Percentiles rank a stretch among this genome's conserved stretches.
These are phyloP conservation scores for Drosophila fungiperda DNA, from an alignment of 2,888 invertebrate species.

Conservation along the genomic window DNA sequence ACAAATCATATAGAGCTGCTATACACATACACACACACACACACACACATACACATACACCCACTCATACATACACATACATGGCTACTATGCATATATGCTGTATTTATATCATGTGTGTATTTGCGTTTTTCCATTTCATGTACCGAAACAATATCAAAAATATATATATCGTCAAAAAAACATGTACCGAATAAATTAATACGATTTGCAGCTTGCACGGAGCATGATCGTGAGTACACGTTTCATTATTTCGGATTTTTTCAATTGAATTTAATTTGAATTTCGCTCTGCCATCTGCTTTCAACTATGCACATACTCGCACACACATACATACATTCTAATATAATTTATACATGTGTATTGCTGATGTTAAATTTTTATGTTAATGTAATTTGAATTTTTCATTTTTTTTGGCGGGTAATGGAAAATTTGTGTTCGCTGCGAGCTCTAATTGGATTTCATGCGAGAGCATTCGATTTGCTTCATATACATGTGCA, in stretches of 20 bases:
- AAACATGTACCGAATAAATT: constrained; percentile 57
- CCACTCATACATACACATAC: constrained; percentile 6
- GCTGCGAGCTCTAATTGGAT: constrained; percentile 49
- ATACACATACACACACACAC: constrained; percentile 9
- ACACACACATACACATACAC: background rate
- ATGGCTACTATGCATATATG: constrained; percentile 49
- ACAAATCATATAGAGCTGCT: constrained; percentile 31
- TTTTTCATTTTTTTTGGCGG: constrained; percentile 42
- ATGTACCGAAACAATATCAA: constrained; percentile 57
- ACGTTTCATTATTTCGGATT: constrained; percentile 80
- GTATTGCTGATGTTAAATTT: constrained; percentile 66
- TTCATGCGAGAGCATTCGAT: constrained; percentile 39
- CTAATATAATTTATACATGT: constrained; percentile 14
- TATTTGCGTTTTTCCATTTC: constrained; percentile 74
- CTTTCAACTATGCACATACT: constrained; percentile 49
- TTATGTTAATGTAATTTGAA: constrained; percentile 73
- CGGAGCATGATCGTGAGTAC: constrained; percentile 96
- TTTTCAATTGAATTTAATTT: constrained; percentile 61
- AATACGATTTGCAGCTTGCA: constrained; percentile 89
- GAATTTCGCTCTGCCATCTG: constrained; percentile 49
- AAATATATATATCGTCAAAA: constrained; percentile 34
- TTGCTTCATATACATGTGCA: constrained; percentile 23
- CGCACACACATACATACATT: constrained; percentile 8
- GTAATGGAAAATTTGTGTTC: constrained; percentile 10
- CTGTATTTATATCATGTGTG: constrained; percentile 74